These are phyloP conservation scores for Dasypus novemcinctus DNA, from an alignment of 2,113 vertebrate genomes.

Conservation along the genomic window DNA sequence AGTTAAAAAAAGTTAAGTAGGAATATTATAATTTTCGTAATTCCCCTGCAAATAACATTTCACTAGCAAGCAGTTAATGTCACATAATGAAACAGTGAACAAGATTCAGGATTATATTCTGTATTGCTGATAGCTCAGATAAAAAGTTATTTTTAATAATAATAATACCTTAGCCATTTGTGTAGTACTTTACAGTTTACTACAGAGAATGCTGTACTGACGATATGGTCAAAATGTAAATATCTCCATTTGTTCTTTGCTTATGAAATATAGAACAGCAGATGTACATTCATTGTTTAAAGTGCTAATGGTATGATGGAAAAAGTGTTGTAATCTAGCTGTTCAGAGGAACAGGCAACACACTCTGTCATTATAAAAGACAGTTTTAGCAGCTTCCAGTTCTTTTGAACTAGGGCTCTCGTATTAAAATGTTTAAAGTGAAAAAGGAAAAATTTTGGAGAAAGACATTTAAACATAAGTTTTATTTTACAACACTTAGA, in stretches of 20 bases:
- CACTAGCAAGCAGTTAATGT: constrained; percentile 59
- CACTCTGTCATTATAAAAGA: constrained; percentile 16
- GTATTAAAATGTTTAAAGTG: constrained; percentile 57
- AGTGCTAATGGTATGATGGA: constrained; percentile 63
- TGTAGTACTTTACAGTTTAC: constrained; percentile 54
- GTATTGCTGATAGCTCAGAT: constrained; percentile 58
- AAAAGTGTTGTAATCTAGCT: constrained; percentile 57
- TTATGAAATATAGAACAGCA: constrained; percentile 54
- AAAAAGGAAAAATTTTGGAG: constrained; percentile 67
- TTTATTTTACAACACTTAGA: constrained; percentile 80
- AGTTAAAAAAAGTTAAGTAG: constrained; percentile 55
- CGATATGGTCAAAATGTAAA: constrained; percentile 34
- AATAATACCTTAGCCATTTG: constrained; percentile 51
- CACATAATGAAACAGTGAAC: constrained; percentile 1
- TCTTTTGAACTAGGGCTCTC: constrained; percentile 69
- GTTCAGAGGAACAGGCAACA: constrained; percentile 51
- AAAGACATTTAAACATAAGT: constrained; percentile 63
- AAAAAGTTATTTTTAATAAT: constrained; percentile 50
- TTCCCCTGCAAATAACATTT: constrained; percentile 61
- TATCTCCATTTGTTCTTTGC: constrained; percentile 64
- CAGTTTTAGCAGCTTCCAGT: constrained; percentile 54
- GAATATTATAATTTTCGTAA: constrained; percentile 32
- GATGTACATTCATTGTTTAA: constrained; percentile 58
- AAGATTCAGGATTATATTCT: constrained; percentile 59
- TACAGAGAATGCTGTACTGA: constrained; percentile 65